Evolutionary conservation across 2,888 invertebrate species (phyloP), one percentile per base, ranked within the genome.

Genomic region (Coelinius sp.): DNA sequence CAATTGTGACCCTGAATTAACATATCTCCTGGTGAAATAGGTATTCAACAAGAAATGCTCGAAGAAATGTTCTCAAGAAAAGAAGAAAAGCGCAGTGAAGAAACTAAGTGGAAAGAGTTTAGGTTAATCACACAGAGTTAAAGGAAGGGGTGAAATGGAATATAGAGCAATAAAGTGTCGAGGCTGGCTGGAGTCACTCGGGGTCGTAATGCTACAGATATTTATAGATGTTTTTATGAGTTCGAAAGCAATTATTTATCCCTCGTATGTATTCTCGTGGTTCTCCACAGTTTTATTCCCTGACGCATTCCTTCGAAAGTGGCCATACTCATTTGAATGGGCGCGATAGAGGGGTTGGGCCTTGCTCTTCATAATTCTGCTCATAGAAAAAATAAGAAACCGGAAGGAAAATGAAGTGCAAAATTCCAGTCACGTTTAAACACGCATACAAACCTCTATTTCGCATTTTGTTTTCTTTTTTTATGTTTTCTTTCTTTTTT

Each of bases 231-330:
- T 80, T 82, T 80, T 80, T 80, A 80, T 73, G 79, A 71, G 72
- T 71, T 71, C 73, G 77, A 77, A 78, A 78, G 77, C 78, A 81
- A 83, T 83, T 80, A 82, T 82, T 82, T 81, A 82, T 83, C 74
- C 77, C 77, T 65, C 65, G 68, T 68, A 35, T 31, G 53, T 25
- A 64, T 64, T 17, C 52, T 25, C 77, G 10, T 76, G 76, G 73
- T 74, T 75, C 65, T 71, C 74, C 64, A 72, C 76, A 73, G 77
- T 80, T 77, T 79, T 80, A 79, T 78, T 75, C 74, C 69, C 73
- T 76, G 74, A 76, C 70, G 77, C 75, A 76, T 72, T 65, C 66
- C 70, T 69, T 70, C 71, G 74, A 71, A 80, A 80, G 78, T 79
- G 77, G n/a, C 77, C 75, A 27, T 70, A 78, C 81, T 80, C 80